These are phyloP conservation scores for Leptoteleia sp. DNA, from an alignment of 1,140 invertebrate species.

Conservation along the genomic window DNA sequence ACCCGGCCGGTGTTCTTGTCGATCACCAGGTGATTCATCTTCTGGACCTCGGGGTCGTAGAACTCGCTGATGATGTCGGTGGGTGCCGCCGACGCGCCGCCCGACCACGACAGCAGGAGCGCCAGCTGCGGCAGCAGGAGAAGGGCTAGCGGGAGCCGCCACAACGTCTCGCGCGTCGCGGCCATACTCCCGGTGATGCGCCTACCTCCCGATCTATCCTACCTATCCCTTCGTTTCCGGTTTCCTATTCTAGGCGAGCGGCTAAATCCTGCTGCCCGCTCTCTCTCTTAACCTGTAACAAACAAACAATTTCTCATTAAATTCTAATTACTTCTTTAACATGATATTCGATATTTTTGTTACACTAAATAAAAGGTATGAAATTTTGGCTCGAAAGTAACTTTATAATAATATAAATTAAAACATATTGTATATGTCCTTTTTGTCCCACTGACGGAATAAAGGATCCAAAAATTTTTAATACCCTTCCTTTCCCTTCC, in stretches of 20 bases:
- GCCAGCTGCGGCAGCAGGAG: conserved; percentile 70
- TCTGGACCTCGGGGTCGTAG: conserved; percentile 83
- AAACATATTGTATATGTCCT: too few species aligned
- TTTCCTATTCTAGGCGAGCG: conserved; percentile 68
- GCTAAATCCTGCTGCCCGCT: conserved; percentile 61
- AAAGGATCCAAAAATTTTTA: too few species aligned
- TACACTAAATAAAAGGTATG: too few species aligned
- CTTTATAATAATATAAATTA: too few species aligned
- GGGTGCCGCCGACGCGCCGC: conserved; percentile 71
- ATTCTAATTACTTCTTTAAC: too few species aligned
- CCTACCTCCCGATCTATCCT: conserved; percentile 62
- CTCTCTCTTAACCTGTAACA: conserved; percentile 54
- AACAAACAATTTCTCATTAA: too few species aligned
- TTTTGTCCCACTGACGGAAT: too few species aligned
- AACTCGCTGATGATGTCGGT: conserved; percentile 85
- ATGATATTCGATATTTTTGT: too few species aligned
- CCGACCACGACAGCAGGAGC: conserved; percentile 77
- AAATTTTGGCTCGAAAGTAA: too few species aligned
- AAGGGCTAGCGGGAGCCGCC: conserved; percentile 62
- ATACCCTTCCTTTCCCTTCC: too few species aligned
- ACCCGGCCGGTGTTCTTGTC: conserved; percentile 95
- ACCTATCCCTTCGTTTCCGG: conserved; percentile 61
- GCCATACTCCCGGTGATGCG: conserved; percentile 70
- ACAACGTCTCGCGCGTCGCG: conserved; percentile 52
- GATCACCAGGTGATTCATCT: conserved; percentile 93